phyloP scores from a whole-genome alignment of 2,888 invertebrate species.

The Isotomurus palustris region DNA sequence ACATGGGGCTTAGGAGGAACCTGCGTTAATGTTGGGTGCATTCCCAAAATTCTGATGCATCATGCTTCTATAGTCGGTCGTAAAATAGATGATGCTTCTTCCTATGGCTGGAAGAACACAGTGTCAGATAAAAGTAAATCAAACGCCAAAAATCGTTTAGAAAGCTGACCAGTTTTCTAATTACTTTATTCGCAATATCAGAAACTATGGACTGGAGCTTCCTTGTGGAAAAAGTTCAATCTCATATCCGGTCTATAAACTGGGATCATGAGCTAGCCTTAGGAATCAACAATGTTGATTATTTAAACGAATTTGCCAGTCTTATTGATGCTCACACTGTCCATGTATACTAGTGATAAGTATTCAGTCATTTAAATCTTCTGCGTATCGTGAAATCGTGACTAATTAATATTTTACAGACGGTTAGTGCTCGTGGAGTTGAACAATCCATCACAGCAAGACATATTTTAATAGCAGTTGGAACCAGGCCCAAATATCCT shows the following conservation, averaged over 20 bases:
- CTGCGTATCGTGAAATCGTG: neutral
- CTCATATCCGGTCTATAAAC: slow-evolving; percentile 55
- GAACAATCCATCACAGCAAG: slow-evolving; percentile 51
- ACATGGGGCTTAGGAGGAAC: slow-evolving; percentile 33
- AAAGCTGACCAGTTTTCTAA: neutral
- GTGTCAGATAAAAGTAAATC: too few species aligned
- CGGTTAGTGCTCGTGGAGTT: slow-evolving; percentile 49
- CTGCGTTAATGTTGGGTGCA: slow-evolving; percentile 29
- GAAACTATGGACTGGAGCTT: slow-evolving; percentile 53
- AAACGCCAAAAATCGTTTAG: neutral
- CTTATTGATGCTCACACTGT: slow-evolving; percentile 53
- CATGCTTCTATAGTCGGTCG: slow-evolving; percentile 71
- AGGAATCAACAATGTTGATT: slow-evolving; percentile 50
- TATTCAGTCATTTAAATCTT: slow-evolving; percentile 44
- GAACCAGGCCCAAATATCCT: slow-evolving; percentile 52
- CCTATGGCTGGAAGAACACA: slow-evolving; percentile 17
- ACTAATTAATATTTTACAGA: slow-evolving; percentile 38
- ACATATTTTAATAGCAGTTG: slow-evolving; percentile 55
- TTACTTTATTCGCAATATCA: neutral
- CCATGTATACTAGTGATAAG: slow-evolving; percentile 47
- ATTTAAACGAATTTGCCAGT: slow-evolving; percentile 54
- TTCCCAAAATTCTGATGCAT: slow-evolving; percentile 87
- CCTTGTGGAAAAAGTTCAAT: slow-evolving; percentile 53
- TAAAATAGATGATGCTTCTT: slow-evolving; percentile 10
- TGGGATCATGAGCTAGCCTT: slow-evolving; percentile 55